A percentile compares a stretch with the other conserved stretches of the same genome.
These are phyloP conservation scores for Mormyrops boulengeri DNA, from an alignment of 2,797 vertebrate species.

Conservation along the genomic window DNA sequence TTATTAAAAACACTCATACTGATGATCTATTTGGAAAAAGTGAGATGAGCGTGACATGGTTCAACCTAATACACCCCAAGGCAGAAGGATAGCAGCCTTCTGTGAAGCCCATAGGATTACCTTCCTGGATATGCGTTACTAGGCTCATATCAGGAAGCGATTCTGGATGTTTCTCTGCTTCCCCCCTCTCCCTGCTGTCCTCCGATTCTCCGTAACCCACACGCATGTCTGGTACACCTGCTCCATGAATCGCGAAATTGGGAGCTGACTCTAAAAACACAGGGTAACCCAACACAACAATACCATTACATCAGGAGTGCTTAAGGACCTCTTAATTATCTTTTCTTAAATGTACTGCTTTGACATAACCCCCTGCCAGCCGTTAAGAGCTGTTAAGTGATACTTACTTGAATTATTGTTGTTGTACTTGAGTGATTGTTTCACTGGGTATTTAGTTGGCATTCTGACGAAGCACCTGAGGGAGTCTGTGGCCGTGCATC, in stretches of 20 bases:
- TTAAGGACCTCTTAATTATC: not conserved
- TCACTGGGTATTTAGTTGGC: not conserved
- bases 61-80: not conserved
- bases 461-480: not conserved
- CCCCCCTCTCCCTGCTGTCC: not conserved
- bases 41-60: not conserved
- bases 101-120: not conserved
- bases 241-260: not conserved
- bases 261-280: not conserved
- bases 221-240: not conserved
- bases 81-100: not conserved
- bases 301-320: not conserved
- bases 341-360: not conserved
- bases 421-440: not conserved
- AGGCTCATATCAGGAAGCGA: not conserved
- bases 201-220: not conserved
- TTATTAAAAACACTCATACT: not conserved
- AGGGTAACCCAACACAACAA: not conserved
- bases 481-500: not conserved
- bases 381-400: not conserved
- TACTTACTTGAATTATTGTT: not conserved
- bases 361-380: not conserved
- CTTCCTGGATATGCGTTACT: not conserved
- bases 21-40: not conserved
- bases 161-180: not conserved